Base-by-base conservation (phyloP, 2,113 vertebrate genomes). In the Onychostruthus taczanowskii region DNA sequence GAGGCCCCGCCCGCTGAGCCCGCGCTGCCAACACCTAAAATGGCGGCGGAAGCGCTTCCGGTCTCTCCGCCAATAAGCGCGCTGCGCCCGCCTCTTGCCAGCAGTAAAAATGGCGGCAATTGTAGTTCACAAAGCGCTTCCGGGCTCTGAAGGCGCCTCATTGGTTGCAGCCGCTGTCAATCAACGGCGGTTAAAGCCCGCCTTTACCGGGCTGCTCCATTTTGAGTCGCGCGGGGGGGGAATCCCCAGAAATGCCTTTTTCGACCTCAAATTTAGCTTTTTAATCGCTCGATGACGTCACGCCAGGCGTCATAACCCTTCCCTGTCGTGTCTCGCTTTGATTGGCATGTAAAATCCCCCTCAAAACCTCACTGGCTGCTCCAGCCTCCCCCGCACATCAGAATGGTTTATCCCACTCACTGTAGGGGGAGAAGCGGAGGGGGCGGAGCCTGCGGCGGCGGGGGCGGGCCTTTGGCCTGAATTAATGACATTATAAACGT, bases 281-380 rank as follows among this genome's bases (percentile, higher is more conserved):
- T 24, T 1, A 1, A 5, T 3, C 7, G 9, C 39, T 5, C 1
- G 0, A 0, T 26, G 62, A 56, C 50, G 50, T 55, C 27, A 67
- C 9, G 0, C 2, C 5, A 1, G 0, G 0, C 3, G 8, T 1
- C 2, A 0, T 0, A 8, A 1, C 11, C 11, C 4, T 23, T 3
- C 3, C 6, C 7, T 5, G 6, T 6, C 7, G 2, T 0, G 2
- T 13, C 5, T 5, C 4, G 62, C 26, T 7, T 12, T 0, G 16
- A 35, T 31, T 31, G 41, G 21, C 9, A 1, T 1, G 1, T 1
- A 19, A 66, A 49, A 30, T 3, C 1, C 2, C 0, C 4, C 1
- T 1, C 1, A 1, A 80, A 56, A 8, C 4, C 20, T 11, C 12
- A 44, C 11, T 23, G 24, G 11, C 0, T 6, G 11, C 3, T 5